These are phyloP conservation scores for Melanostigma gelatinosum DNA, from an alignment of 2,113 vertebrate genomes.

Conservation along the genomic window DNA sequence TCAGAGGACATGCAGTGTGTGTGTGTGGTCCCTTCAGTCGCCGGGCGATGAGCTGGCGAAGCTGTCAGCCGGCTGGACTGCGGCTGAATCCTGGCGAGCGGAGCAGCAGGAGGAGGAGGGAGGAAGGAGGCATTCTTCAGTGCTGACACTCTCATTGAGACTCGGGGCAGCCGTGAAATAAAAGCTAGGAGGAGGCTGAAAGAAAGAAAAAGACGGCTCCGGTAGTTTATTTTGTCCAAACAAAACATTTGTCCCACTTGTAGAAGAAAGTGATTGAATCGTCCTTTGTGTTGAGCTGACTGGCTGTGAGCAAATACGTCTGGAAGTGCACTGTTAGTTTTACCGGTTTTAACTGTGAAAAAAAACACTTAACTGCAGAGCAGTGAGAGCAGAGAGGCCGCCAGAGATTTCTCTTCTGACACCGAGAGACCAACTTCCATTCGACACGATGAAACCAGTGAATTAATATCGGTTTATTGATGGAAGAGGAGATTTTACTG, in stretches of 20 bases:
- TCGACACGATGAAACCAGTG: too few species aligned
- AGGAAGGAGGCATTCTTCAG: constrained; percentile 54
- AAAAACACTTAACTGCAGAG: neutral
- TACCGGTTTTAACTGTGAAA: constrained; percentile 33
- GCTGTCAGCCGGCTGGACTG: constrained; percentile 66
- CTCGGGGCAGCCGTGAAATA: constrained; percentile 64
- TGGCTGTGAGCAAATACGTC: constrained; percentile 63
- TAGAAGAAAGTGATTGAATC: constrained; percentile 58
- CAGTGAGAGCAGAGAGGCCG: constrained; percentile 4
- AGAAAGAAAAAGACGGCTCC: constrained; percentile 55
- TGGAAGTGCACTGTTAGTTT: constrained; percentile 66
- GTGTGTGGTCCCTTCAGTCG: constrained; percentile 80
- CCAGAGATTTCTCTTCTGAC: too few species aligned
- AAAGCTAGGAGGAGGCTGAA: constrained; percentile 57
- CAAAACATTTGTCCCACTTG: constrained; percentile 61
- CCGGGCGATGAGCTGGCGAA: constrained; percentile 7
- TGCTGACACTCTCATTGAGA: constrained; percentile 65
- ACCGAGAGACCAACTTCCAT: too few species aligned
- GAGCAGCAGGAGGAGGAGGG: constrained; percentile 24
- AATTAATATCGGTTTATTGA: too few species aligned
- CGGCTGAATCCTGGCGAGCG: constrained; percentile 48
- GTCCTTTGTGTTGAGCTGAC: constrained; percentile 54
- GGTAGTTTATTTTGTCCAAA: constrained; percentile 70
- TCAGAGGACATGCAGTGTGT: constrained; percentile 2
- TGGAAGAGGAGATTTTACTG: too few species aligned